Percentiles rank a stretch among this genome's conserved stretches.
These are phyloP conservation scores for Holcopasites calliopsidis DNA, from an alignment of 1,140 invertebrate species.

Conservation along the genomic window DNA sequence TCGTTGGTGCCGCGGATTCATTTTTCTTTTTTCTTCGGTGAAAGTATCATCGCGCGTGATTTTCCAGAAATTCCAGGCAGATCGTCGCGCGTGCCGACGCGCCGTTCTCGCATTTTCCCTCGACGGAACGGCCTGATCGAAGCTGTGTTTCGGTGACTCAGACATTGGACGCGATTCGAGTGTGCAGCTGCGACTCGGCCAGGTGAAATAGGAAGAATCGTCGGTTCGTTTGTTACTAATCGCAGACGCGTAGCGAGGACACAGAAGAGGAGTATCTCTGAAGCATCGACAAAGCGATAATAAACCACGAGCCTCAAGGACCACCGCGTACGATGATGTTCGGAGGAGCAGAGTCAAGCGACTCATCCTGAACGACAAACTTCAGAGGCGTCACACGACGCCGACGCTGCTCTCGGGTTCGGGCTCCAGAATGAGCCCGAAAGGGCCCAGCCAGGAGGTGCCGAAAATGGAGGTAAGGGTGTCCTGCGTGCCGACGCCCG, in stretches of 20 bases:
- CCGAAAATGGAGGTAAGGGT: constrained; percentile 75
- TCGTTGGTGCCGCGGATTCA: no score
- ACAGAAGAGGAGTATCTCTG: not conserved
- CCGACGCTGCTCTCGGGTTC: constrained; percentile 55
- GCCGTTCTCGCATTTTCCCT: not conserved
- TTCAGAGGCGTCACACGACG: constrained; percentile 74
- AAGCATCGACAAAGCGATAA: not conserved
- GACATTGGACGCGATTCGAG: not conserved
- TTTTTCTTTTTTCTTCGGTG: not conserved
- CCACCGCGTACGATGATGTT: not conserved
- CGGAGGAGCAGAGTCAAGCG: not conserved
- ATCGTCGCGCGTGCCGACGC: not conserved
- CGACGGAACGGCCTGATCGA: not conserved
- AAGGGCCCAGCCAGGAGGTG: constrained; percentile 68
- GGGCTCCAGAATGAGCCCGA: constrained; percentile 72
- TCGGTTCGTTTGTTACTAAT: not conserved
- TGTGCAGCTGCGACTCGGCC: not conserved
- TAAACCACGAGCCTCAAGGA: not conserved
- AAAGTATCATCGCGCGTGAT: constrained; percentile 15
- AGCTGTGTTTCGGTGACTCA: not conserved
- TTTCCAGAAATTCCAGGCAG: constrained; percentile 21
- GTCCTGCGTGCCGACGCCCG: constrained; percentile 70
- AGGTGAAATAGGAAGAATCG: no score
- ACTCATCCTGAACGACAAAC: constrained; percentile 68
- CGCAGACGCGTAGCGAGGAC: not conserved